phyloP scores from a whole-genome alignment of 2,888 invertebrate species.

The Schizotus pectinicornis region DNA sequence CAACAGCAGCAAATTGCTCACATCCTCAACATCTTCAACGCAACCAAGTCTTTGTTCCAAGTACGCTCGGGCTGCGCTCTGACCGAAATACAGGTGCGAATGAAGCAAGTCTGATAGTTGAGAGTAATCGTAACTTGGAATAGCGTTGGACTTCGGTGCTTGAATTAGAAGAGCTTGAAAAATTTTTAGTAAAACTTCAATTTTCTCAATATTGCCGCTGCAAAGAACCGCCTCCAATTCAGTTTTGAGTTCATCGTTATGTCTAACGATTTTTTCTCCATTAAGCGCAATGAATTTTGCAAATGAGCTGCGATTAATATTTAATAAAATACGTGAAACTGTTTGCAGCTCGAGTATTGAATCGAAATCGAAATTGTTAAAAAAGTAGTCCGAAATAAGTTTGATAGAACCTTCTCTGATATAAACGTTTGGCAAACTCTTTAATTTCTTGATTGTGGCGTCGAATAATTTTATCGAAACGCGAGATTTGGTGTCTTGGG shows the following conservation, averaged over 20 bases:
- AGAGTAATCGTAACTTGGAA: background rate
- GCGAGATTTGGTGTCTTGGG: conserved; percentile 7
- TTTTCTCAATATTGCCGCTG: background rate
- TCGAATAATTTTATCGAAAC: conserved; percentile 22
- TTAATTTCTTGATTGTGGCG: conserved; percentile 30
- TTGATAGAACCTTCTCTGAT: conserved; percentile 40
- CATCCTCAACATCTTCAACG: background rate
- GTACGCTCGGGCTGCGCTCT: background rate
- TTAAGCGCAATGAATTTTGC: background rate
- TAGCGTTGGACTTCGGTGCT: background rate
- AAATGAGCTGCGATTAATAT: background rate
- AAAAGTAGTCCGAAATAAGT: conserved; percentile 12
- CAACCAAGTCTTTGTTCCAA: background rate
- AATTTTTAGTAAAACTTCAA: conserved; percentile 1
- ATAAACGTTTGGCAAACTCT: conserved; percentile 41
- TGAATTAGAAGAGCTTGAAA: background rate
- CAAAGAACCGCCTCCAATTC: background rate
- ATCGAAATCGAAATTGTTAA: background rate
- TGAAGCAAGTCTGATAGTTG: background rate
- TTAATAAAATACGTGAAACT: background rate
- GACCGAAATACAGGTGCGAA: background rate
- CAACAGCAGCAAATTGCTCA: conserved; percentile 3
- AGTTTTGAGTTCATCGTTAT: background rate
- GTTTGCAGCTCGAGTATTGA: conserved; percentile 3
- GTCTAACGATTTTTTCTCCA: background rate